A percentile compares a stretch with the other conserved stretches of the same genome.
phyloP scores from a whole-genome alignment of 2,797 vertebrate genomes.

The Leuciscus waleckii region DNA sequence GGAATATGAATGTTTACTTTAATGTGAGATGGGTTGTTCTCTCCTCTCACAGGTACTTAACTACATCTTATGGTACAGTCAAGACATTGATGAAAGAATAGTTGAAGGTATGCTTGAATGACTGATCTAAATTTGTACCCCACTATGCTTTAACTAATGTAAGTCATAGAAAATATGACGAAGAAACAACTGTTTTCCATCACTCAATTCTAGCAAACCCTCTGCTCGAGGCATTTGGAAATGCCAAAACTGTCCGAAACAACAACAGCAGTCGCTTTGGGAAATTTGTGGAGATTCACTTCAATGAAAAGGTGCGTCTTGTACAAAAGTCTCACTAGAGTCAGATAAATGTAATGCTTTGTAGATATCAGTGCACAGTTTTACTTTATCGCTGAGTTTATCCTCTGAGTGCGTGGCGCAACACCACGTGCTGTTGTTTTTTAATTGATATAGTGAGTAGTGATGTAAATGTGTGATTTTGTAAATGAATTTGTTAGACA shows the following conservation, averaged over 20 bases:
- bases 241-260: constrained; percentile 91
- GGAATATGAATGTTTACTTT: neutral
- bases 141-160: neutral
- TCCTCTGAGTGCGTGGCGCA: neutral
- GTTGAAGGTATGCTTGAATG: constrained; percentile 84
- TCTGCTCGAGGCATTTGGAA: constrained; percentile 89
- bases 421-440: too few species aligned
- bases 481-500: neutral
- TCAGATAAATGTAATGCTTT: neutral
- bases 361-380: neutral
- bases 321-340: neutral
- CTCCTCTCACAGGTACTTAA: constrained; percentile 82
- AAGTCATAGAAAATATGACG: neutral
- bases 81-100: constrained; percentile 92
- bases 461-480: neutral
- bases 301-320: constrained; percentile 85
- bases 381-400: neutral
- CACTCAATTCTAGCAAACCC: constrained; percentile 81
- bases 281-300: constrained; percentile 93
- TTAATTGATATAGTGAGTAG: neutral
- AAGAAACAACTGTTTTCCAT: neutral
- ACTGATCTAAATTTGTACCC: neutral
- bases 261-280: constrained; percentile 93
- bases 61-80: constrained; percentile 86
- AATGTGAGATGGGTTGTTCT: neutral